Conservation (phyloP, 2,888 invertebrate species). For the Cephus pygmeus region DNA sequence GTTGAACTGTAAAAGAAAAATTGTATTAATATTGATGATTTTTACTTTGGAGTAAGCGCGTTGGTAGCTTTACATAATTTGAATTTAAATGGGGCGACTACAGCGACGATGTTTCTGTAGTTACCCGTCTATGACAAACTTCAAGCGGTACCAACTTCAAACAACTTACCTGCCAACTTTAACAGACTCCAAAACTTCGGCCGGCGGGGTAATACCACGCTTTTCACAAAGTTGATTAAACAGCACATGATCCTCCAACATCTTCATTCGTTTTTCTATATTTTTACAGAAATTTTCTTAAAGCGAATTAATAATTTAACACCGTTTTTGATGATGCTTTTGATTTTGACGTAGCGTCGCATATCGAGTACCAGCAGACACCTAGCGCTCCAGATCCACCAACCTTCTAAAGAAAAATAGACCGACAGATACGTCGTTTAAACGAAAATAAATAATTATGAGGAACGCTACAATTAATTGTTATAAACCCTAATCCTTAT, state of each 20-base stretch:
- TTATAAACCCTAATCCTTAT: background rate
- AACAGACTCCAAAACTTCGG: conserved; percentile 49
- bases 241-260: conserved; percentile 51
- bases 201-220: conserved; percentile 40
- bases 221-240: conserved; percentile 52
- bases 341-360: conserved; percentile 18
- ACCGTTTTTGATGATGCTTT: conserved; percentile 1
- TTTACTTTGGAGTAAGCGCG: background rate
- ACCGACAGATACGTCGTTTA: background rate
- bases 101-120: background rate
- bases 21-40: background rate
- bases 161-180: conserved; percentile 49
- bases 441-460: background rate
- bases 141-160: conserved; percentile 1
- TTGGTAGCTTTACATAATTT: background rate
- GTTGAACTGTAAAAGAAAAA: conserved; percentile 42
- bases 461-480: background rate
- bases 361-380: conserved; percentile 18
- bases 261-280: conserved; percentile 23
- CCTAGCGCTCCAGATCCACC: conserved; percentile 9
- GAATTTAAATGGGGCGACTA: background rate
- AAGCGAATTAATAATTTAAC: background rate
- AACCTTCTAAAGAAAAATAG: conserved; percentile 7
- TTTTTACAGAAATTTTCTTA: background rate
- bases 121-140: conserved; percentile 4